A percentile compares a stretch with the other conserved stretches of the same genome.
Conservation (phyloP, 2,797 vertebrate genomes). For the Mormyrops attenuatus region DNA sequence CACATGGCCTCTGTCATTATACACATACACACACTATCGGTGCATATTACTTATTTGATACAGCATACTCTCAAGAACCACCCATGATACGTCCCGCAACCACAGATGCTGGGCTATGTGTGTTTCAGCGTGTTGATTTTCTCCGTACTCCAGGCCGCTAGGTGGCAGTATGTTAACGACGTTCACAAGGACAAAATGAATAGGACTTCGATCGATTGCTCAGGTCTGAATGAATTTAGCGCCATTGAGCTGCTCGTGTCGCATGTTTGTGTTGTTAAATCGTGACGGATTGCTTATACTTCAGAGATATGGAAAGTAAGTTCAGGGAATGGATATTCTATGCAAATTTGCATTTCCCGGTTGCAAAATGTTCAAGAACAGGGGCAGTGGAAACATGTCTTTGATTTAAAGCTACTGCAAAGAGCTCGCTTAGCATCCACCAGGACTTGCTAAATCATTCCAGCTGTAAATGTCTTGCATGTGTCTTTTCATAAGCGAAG, state of each 20-base stretch:
- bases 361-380: background rate
- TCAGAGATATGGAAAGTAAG: background rate
- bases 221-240: background rate
- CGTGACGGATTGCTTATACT: background rate
- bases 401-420: background rate
- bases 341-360: background rate
- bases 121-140: background rate
- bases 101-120: background rate
- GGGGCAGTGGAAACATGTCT: background rate
- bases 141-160: background rate
- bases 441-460: background rate
- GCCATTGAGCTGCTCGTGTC: background rate
- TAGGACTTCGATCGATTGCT: background rate
- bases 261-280: background rate
- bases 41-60: background rate
- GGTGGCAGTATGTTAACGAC: background rate
- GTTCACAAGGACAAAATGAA: background rate
- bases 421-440: background rate
- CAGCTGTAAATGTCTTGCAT: background rate
- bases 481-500: background rate
- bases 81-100: background rate
- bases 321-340: background rate
- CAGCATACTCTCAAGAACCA: background rate
- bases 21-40: background rate
- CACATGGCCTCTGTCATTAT: background rate